Base-by-base conservation (phyloP, 2,888 invertebrate species). In the Tenthredo mesomela region DNA sequence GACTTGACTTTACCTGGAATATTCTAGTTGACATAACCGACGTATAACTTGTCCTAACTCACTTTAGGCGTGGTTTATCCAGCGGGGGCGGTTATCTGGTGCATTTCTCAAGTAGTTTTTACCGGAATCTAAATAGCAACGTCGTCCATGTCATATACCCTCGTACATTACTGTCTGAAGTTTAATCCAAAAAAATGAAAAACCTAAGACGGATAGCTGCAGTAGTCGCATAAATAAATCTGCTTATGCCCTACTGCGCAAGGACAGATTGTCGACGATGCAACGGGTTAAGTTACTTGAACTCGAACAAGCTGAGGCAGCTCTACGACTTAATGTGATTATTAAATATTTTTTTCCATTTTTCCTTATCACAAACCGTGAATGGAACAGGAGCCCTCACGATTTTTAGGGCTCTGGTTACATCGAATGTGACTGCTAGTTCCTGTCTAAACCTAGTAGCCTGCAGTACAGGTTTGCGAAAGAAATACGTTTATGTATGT, bases 201-300 rank as follows among this genome's bases (percentile, higher is more conserved):
- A 50, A 50, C 50, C 21, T 33, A 9, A 50, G 33, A 47, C 47
- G 43, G 18, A 54, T 29, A 54, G 25, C 47, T 47, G 47, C 77
- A 54, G 18, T 54, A 50, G 25, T 50, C 9, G 75, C 54, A 54
- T 47, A 54, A 21, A 73, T 73, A 37, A 70, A 77, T 77, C 2
- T 50, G 29, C 54, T 40, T 54, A 77, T 54, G 25, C n/a, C n/a
- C 33, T 33, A 9, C 33, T 33, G n/a, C 33, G n/a, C 54, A 61
- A 40, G 80, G 15, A 61, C 80, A 80, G 50, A 58, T 80, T 80
- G 80, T 80, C 40, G 80, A 40, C 80, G 58, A 37, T 80, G 80
- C 80, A 80, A 80, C 40, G 80, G 58, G 40, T 80, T 80, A n/a
- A 25, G 80, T 80, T 80, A 80, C 80, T 58, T 21, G 0, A 61